These are phyloP conservation scores for Pedetes capensis DNA, from an alignment of 2,113 vertebrate species.

Conservation along the genomic window DNA sequence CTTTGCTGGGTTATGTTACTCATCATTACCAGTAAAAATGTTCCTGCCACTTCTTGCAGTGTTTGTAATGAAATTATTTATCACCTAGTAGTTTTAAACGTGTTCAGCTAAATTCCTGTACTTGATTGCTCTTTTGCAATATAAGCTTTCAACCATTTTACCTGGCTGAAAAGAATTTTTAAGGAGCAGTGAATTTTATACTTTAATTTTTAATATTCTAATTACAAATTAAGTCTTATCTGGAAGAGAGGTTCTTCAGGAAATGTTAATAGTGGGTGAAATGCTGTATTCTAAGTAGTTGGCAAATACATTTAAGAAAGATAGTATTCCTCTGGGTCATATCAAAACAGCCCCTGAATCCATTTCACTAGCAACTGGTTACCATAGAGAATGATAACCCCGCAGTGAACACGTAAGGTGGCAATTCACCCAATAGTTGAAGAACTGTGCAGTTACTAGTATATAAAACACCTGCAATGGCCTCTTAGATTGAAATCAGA, in stretches of 20 bases:
- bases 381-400: background rate
- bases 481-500: background rate
- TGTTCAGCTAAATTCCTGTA: background rate
- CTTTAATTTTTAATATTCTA: slow-evolving; percentile 4
- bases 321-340: background rate
- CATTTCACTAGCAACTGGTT: background rate
- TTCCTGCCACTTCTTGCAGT: background rate
- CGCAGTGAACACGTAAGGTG: background rate
- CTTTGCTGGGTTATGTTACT: background rate
- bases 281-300: background rate
- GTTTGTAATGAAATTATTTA: slow-evolving; percentile 12
- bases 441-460: background rate
- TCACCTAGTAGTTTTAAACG: background rate
- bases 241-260: background rate
- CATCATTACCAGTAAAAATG: background rate
- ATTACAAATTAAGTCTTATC: background rate
- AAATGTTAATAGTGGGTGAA: background rate
- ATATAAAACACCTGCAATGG: background rate
- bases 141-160: background rate
- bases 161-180: background rate
- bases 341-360: background rate
- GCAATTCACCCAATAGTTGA: background rate
- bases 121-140: background rate
- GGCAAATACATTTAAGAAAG: background rate
- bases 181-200: background rate